Conservation (phyloP, 2,888 invertebrate genomes). For the Agapostemon virescens region DNA sequence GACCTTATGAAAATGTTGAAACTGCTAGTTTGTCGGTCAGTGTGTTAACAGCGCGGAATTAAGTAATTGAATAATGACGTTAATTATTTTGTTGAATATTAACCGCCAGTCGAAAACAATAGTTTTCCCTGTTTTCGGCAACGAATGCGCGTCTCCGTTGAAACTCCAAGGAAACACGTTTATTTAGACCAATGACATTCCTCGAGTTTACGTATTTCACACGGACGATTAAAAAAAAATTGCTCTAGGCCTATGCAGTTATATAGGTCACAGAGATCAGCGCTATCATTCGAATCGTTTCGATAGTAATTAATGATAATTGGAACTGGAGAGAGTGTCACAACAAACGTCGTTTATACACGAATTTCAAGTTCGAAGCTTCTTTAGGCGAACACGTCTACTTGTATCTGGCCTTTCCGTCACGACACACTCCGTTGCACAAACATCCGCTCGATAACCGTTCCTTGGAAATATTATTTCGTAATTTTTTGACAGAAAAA, state of each 20-base stretch:
- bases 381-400: neutral
- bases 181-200: neutral
- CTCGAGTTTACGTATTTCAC: neutral
- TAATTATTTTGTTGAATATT: too few relatives aligned
- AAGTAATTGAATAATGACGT: too few relatives aligned
- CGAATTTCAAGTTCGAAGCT: neutral
- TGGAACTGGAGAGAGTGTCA: slow-evolving; percentile 22
- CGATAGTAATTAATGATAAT: slow-evolving; percentile 15
- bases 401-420: neutral
- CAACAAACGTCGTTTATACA: neutral
- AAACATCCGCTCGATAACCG: neutral
- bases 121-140: neutral
- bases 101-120: neutral
- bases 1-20: too few relatives aligned
- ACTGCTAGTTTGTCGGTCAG: too few relatives aligned
- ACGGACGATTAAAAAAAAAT: neutral
- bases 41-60: too few relatives aligned
- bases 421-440: slow-evolving; percentile 30
- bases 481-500: neutral
- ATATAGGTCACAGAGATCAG: slow-evolving; percentile 23
- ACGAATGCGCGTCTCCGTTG: neutral
- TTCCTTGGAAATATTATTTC: neutral
- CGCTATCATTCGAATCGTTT: slow-evolving; percentile 16
- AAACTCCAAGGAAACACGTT: neutral
- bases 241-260: slow-evolving; percentile 3